phyloP scores from a whole-genome alignment of 2,797 vertebrate species.

The Pseudochaenichthys georgianus region DNA sequence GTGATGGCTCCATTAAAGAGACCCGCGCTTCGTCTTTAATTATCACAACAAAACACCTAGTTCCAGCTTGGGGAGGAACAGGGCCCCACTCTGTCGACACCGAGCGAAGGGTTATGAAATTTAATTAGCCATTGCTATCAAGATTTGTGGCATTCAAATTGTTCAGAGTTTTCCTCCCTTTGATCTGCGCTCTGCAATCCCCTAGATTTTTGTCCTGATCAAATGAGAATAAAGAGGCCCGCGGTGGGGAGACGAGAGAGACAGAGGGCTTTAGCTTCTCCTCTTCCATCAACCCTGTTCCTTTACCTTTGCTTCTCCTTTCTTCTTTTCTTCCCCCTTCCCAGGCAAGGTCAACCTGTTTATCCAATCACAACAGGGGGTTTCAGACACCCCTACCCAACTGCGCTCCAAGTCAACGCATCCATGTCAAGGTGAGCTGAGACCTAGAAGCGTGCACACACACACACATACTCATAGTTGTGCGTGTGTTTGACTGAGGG shows the following conservation, averaged over 20 bases:
- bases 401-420: conserved; percentile 99
- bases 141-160: conserved; percentile 99
- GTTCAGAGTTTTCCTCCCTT: conserved; percentile 98
- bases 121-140: conserved; percentile 99
- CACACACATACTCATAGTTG: conserved; percentile 2
- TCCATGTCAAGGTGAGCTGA: conserved; percentile 99
- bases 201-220: conserved; percentile 99
- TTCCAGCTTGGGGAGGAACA: conserved; percentile 97
- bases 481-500: conserved; percentile 52
- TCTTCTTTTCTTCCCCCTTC: conserved; percentile 85
- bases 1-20: conserved; percentile 99
- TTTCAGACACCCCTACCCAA: conserved; percentile 99
- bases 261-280: conserved; percentile 73
- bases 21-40: conserved; percentile 99
- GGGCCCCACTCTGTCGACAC: conserved; percentile 93
- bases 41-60: conserved; percentile 99
- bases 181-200: conserved; percentile 99
- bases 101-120: conserved; percentile 99
- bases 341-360: conserved; percentile 99
- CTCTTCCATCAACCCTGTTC: conserved; percentile 74
- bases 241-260: conserved; percentile 84
- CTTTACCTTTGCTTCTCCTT: conserved; percentile 82
- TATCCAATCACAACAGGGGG: conserved; percentile 99
- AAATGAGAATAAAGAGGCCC: conserved; percentile 99
- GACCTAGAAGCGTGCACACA: conserved; percentile 63